Conservation (phyloP, 1,140 invertebrate genomes). For the Paralvinella palmiformis region DNA sequence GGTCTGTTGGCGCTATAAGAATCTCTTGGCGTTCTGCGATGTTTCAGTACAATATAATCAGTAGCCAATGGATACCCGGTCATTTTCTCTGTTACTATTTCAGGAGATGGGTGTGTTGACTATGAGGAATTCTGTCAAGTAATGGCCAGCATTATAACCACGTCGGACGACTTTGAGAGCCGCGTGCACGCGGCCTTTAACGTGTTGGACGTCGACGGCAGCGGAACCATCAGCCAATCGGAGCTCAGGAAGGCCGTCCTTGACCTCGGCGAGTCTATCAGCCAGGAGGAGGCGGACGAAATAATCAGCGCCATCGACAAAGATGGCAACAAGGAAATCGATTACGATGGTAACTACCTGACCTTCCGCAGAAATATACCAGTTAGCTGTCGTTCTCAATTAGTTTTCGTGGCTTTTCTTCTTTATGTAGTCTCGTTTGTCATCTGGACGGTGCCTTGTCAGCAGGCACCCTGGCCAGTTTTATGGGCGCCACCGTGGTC, state of each 20-base stretch:
- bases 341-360: conserved; percentile 5
- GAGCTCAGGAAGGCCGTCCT: not conserved
- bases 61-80: no score
- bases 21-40: no score
- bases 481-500: no score
- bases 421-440: no score
- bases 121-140: conserved; percentile 6
- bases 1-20: no score
- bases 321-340: not conserved
- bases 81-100: no score
- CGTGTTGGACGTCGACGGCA: not conserved
- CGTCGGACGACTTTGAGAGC: not conserved
- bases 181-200: not conserved
- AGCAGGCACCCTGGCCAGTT: no score
- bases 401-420: no score
- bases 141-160: not conserved
- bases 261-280: not conserved
- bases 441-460: no score
- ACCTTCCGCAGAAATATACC: no score
- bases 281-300: not conserved
- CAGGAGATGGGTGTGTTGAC: conserved; percentile 3
- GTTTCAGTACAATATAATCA: no score
- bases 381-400: no score
- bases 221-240: not conserved
- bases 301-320: not conserved